Evolutionary conservation across 2,113 vertebrate genomes (phyloP), one percentile per base, ranked within the genome.

Genomic region (Leptodactylus fuscus): DNA sequence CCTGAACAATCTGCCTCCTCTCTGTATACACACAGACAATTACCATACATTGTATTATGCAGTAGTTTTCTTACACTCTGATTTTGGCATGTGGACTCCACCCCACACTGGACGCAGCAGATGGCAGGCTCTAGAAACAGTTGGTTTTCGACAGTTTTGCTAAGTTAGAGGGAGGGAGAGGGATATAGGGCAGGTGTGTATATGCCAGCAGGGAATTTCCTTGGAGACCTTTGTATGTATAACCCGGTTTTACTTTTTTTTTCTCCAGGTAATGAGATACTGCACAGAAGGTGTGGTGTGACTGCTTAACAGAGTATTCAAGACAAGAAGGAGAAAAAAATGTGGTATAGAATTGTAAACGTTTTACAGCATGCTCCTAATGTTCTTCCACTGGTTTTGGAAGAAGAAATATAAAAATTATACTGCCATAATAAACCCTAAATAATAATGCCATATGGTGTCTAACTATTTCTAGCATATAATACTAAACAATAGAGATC

Each of bases 1-100:
- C 41, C 27, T 48, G 24, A 9, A 22, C 81, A 82, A 71, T 70
- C 65, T 82, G 81, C 69, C 73, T 82, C 62, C 69, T 82, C 67
- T 8, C 32, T 46, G 48, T 36, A 8, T 44, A 49, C 22, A 58
- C 34, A 29, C 18, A 29, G 22, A 2, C 20, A 71, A 38, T 55
- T 48, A 70, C 29, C 81, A 82, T 34, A 11, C 48, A 9, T 41
- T 55, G 67, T 55, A 82, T 73, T 82, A 55, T 73, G 49, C 67
- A 55, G 67, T 12, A 20, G 20, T 55, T 73, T 60, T 49, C 12
- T 41, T 46, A 20, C 58, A n/a, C 34, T 53, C 22, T 20, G 69
- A 41, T 22, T 36, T 70, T 49, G 65, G 81, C 81, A 82, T 53
- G 65, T 65, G 62, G 48, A 20, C 81, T 82, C 81, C 81, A 53